These are phyloP conservation scores for Thereva nobilitata DNA, from an alignment of 2,888 invertebrate genomes.

Conservation along the genomic window DNA sequence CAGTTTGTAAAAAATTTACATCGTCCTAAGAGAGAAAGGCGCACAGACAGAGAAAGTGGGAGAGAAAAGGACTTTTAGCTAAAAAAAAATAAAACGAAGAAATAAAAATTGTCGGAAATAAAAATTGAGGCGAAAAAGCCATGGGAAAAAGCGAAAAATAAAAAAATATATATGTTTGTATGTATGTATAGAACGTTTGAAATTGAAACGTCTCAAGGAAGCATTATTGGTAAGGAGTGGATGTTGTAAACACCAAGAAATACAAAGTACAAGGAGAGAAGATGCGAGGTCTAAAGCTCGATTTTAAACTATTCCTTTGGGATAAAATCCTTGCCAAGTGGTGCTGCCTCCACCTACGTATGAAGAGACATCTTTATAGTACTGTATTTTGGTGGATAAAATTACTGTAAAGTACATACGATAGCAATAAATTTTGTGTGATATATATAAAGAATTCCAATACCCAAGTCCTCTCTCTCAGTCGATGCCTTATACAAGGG, in stretches of 20 bases:
- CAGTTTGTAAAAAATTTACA: constrained; percentile 32
- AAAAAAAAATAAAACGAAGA: constrained; percentile 7
- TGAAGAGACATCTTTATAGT: constrained; percentile 12
- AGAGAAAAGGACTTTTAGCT: no score
- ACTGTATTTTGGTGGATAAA: constrained; percentile 28
- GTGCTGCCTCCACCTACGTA: neutral
- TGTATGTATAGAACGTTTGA: neutral
- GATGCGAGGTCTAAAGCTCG: constrained; percentile 2
- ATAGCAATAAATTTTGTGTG: constrained; percentile 25
- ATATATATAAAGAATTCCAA: neutral
- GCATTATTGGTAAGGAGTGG: constrained; percentile 19
- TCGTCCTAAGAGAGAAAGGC: constrained; percentile 10
- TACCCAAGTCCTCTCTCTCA: no score
- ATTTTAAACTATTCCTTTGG: constrained; percentile 36
- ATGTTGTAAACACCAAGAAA: constrained; percentile 14
- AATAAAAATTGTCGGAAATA: neutral
- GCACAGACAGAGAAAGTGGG: neutral
- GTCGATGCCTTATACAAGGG: constrained; percentile 18
- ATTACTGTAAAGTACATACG: constrained; percentile 29
- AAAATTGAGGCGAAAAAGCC: no score
- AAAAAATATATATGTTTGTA: no score
- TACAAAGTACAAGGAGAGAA: constrained; percentile 22
- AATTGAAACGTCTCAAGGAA: constrained; percentile 26
- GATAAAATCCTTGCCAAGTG: constrained; percentile 28
- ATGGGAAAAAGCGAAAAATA: no score